These are phyloP conservation scores for Zaprionus nigranus DNA, from an alignment of 1,140 invertebrate genomes.

Conservation along the genomic window DNA sequence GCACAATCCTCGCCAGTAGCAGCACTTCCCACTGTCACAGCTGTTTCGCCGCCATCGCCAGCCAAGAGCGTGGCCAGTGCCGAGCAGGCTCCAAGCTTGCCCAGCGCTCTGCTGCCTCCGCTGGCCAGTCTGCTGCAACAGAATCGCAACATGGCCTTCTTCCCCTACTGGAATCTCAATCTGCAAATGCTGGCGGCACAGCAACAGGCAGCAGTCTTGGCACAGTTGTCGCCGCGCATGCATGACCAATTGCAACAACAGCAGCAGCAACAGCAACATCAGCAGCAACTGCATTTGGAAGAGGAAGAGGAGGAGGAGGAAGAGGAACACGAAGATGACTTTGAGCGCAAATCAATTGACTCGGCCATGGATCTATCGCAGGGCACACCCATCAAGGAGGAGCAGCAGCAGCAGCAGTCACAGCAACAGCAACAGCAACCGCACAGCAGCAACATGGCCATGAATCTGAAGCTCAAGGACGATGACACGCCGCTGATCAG, in stretches of 20 bases:
- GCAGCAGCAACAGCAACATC: constrained; percentile 48
- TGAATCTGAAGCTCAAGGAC: constrained; percentile 74
- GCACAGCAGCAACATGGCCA: constrained; percentile 49
- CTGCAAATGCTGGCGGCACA: constrained; percentile 84
- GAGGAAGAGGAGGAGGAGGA: constrained; percentile 67
- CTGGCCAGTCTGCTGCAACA: constrained; percentile 78
- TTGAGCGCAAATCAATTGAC: constrained; percentile 76
- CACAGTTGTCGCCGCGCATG: constrained; percentile 74
- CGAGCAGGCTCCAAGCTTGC: constrained; percentile 47
- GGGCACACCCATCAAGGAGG: constrained; percentile 75
- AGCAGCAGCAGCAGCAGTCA: constrained; percentile 30
- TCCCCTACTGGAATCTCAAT: constrained; percentile 84
- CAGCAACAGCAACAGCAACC: constrained; percentile 47
- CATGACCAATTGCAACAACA: constrained; percentile 73
- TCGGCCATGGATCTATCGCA: constrained; percentile 82
- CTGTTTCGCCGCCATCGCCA: constrained; percentile 55
- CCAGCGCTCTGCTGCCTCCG: constrained; percentile 65
- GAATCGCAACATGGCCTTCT: constrained; percentile 81
- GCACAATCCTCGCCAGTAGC: constrained; percentile 30
- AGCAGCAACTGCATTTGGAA: constrained; percentile 21
- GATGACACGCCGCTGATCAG: constrained; percentile 76
- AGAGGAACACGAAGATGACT: constrained; percentile 77
- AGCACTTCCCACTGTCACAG: constrained; percentile 27
- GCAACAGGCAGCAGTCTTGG: constrained; percentile 78
- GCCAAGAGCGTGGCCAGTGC: constrained; percentile 66